These are phyloP conservation scores for Prolemur simus DNA, from an alignment of 2,113 vertebrate genomes.

Conservation along the genomic window DNA sequence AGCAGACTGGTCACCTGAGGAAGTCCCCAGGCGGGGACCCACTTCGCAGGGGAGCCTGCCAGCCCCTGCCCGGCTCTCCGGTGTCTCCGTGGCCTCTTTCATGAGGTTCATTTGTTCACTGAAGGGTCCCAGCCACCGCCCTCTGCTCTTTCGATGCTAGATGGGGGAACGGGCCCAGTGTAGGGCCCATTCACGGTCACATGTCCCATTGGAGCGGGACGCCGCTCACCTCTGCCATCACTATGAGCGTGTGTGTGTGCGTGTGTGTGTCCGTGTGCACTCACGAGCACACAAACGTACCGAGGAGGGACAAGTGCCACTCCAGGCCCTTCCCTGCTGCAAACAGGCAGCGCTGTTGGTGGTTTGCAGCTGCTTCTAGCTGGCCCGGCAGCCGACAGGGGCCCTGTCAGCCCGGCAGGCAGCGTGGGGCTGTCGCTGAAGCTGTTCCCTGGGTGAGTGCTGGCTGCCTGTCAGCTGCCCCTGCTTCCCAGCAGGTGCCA, in stretches of 20 bases:
- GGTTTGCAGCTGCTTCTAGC: neutral
- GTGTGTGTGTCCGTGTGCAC: fast-evolving
- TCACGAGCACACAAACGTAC: neutral
- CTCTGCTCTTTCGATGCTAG: no score
- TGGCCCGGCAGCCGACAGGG: neutral
- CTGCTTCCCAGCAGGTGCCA: neutral
- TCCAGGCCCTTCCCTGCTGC: no score
- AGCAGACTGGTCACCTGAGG: neutral
- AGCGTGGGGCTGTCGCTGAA: neutral
- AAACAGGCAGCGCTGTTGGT: neutral
- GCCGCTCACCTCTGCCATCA: neutral
- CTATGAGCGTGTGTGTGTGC: neutral
- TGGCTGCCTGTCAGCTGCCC: neutral
- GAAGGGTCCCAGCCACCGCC: neutral
- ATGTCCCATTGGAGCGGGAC: neutral
- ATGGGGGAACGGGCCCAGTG: neutral
- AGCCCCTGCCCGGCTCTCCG: neutral
- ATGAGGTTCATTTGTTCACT: neutral
- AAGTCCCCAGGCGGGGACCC: neutral
- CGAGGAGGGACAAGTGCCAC: neutral
- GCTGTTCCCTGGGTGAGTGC: neutral
- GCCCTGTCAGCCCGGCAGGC: no score
- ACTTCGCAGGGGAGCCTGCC: no score
- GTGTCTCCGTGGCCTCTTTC: neutral
- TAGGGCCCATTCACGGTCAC: fast-evolving